Evolutionary conservation across 2,888 invertebrate genomes (phyloP), one percentile per base, ranked within the genome.

Genomic region (Timandra comae): DNA sequence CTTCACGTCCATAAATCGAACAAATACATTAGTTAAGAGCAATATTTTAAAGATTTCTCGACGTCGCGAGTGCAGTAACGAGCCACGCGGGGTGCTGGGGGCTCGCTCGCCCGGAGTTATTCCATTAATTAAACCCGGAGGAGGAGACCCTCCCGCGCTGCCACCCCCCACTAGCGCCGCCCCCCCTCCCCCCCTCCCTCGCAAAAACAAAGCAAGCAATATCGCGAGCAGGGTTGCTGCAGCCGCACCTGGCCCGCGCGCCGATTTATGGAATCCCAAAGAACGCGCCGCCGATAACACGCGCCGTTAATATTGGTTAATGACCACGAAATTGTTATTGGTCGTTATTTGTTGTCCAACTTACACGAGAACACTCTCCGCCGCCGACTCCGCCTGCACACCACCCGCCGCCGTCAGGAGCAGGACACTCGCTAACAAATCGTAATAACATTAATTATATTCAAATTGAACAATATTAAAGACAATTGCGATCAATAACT

Each of bases 71-170:
- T 51, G 59, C 56, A 49, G 46, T 46, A 47, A 46, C 48, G 50
- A 46, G 47, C 32, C 29, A 25, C 29, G 29, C 19, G 3, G 11
- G 8, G 21, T 27, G 43, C 30, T 36, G 46, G 29, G 49, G 53
- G 37, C 44, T 46, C 34, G 47, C 53, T 58, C 56, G 43, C 38
- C 49, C 49, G 52, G 72, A 80, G 79, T 80, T 80, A 81, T 80
- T 80, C 78, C 79, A 81, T 82, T 82, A 81, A 82, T 82, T 81
- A 81, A 78, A 77, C 58, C 55, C 51, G 46, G 58, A 58, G 56
- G 54, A 56, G 7, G 38, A 55, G 46, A 32, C 41, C 46, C 35
- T 27, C 32, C 29, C 37, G 30, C 35, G 30, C 30, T 30, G 27
- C 38, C 49, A 38, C 41, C 46, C 38, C 44, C 49, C n/a, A n/a